Percentiles rank a stretch among this genome's conserved stretches.
phyloP scores from a whole-genome alignment of 2,797 vertebrate genomes.

The Schizopygopsis malacanthus region DNA sequence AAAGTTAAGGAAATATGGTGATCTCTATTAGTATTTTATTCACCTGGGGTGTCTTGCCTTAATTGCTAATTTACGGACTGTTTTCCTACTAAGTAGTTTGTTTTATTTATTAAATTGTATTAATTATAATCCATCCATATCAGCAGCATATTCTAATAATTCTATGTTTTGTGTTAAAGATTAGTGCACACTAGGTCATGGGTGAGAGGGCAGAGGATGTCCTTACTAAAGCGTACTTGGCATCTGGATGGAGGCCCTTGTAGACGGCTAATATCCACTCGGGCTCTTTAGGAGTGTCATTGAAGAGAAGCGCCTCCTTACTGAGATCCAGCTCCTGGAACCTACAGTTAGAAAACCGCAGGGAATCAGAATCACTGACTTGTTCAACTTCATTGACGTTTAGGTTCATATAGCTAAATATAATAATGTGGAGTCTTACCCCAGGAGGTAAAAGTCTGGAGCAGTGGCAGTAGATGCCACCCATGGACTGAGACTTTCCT shows the following conservation, averaged over 20 bases:
- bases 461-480: constrained; percentile 81
- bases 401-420: not conserved
- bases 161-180: not conserved
- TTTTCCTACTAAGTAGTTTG: not conserved
- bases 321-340: constrained; percentile 99
- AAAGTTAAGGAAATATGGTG: no score
- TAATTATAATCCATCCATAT: not conserved
- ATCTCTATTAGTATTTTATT: no score
- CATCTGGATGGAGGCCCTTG: constrained; percentile 87
- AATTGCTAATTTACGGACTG: not conserved
- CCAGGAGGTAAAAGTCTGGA: constrained; percentile 94
- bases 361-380: not conserved
- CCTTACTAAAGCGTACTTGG: constrained; percentile 95
- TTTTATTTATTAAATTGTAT: no score
- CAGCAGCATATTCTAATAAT: not conserved
- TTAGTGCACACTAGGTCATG: not conserved
- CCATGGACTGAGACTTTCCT: constrained; percentile 89
- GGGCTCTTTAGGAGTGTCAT: constrained; percentile 92
- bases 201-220: constrained; percentile 36
- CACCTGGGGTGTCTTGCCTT: not conserved
- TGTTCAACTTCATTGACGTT: not conserved
- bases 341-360: constrained; percentile 68
- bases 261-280: constrained; percentile 96
- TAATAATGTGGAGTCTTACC: constrained; percentile 75
- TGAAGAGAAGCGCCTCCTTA: constrained; percentile 98